Conservation (phyloP, 2,797 vertebrate genomes). For the Typhlichthys subterraneus region DNA sequence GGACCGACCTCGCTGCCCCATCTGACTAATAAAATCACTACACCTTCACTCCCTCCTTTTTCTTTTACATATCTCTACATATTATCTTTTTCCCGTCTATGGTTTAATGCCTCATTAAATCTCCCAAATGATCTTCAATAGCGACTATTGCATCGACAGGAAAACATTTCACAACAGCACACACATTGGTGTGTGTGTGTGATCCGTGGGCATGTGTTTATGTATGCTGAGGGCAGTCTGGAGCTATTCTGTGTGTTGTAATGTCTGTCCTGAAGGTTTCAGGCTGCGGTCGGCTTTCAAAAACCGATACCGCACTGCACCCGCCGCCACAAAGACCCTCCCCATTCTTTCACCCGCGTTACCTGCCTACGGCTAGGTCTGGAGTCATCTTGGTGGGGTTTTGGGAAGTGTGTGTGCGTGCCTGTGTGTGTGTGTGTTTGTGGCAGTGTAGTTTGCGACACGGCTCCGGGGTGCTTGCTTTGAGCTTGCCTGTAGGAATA, state of each 20-base stretch:
- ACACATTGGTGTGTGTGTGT: conserved; percentile 27
- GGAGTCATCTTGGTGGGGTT: conserved; percentile 9
- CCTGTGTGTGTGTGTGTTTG: conserved; percentile 14
- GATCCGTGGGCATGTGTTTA: conserved; percentile 38
- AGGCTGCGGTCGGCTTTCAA: conserved; percentile 20
- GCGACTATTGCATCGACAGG: conserved; percentile 14
- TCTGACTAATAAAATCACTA: background rate
- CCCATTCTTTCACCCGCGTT: background rate
- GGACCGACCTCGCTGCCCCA: background rate
- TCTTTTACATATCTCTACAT: background rate
- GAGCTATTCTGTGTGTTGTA: conserved; percentile 32
- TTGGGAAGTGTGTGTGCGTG: background rate
- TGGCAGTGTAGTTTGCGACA: conserved; percentile 13
- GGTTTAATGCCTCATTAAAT: background rate
- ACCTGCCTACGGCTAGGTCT: conserved; percentile 6
- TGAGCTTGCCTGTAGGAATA: conserved; percentile 34
- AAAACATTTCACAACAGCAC: conserved; percentile 28
- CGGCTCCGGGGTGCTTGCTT: conserved; percentile 29
- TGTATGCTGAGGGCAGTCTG: conserved; percentile 19
- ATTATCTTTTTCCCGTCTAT: conserved; percentile 7
- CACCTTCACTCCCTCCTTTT: background rate
- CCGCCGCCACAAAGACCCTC: conserved; percentile 9
- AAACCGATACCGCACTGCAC: conserved; percentile 5
- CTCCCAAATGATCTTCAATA: background rate
- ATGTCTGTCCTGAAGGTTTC: conserved; percentile 24